A percentile compares a stretch with the other conserved stretches of the same genome.
These are phyloP conservation scores for Hylyphantes graminicola DNA, from an alignment of 1,140 invertebrate species.

Conservation along the genomic window DNA sequence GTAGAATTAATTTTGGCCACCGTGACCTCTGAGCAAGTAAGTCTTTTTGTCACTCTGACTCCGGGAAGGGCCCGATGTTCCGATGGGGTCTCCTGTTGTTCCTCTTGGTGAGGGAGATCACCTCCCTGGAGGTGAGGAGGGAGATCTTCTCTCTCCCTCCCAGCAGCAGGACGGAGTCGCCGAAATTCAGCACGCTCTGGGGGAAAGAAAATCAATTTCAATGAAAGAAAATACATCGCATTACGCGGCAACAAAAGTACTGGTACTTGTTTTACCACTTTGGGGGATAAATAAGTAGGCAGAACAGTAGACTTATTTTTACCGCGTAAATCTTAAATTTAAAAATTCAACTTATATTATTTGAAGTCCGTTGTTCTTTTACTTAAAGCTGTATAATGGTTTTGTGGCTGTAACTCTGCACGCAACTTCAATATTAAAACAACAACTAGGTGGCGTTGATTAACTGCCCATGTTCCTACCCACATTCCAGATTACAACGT, in stretches of 20 bases:
- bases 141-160: slow-evolving; percentile 50
- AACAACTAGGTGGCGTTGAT: too few relatives aligned
- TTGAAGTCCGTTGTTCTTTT: too few relatives aligned
- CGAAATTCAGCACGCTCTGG: slow-evolving; percentile 56
- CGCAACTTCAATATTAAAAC: too few relatives aligned
- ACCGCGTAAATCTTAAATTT: neutral
- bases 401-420: too few relatives aligned
- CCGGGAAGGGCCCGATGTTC: neutral
- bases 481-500: too few relatives aligned
- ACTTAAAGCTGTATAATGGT: too few relatives aligned
- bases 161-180: slow-evolving; percentile 32
- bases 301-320: neutral
- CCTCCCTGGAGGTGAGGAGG: slow-evolving; percentile 50
- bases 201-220: neutral
- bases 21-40: neutral
- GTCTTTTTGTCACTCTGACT: neutral
- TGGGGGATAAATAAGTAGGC: neutral
- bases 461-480: too few relatives aligned
- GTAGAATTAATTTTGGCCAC: too few relatives aligned
- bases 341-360: too few relatives aligned
- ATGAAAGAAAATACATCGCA: too few relatives aligned
- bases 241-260: neutral
- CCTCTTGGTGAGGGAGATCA: slow-evolving; percentile 38
- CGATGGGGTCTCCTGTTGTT: neutral
- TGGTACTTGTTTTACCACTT: neutral